Conservation (phyloP, 2,797 vertebrate genomes). For the Chiloscyllium punctatum region DNA sequence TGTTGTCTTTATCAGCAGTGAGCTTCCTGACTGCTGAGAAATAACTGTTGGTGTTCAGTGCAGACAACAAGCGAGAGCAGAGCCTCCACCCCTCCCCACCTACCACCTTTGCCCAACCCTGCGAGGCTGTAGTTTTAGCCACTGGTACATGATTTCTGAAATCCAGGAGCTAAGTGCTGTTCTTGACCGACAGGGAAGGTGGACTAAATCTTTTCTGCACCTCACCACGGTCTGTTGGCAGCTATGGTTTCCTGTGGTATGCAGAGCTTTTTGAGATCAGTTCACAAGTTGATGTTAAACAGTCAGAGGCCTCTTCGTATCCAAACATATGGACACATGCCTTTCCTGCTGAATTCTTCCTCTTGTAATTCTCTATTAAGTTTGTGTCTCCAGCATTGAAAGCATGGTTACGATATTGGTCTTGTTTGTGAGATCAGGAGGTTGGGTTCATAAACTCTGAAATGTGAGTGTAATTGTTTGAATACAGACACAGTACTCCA, state of each 20-base stretch:
- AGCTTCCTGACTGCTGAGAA: neutral
- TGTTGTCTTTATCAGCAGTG: constrained; percentile 1
- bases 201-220: neutral
- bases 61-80: neutral
- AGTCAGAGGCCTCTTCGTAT: neutral
- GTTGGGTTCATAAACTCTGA: neutral
- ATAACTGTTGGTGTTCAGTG: neutral
- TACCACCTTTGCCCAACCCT: neutral
- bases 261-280: neutral
- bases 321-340: neutral
- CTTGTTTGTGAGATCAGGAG: neutral
- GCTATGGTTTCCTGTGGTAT: neutral
- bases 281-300: neutral
- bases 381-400: neutral
- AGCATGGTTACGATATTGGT: neutral
- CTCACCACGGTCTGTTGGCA: neutral
- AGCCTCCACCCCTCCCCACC: neutral
- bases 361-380: neutral
- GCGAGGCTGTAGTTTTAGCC: neutral
- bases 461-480: neutral
- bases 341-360: neutral
- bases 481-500: neutral
- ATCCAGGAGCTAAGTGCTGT: neutral
- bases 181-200: neutral
- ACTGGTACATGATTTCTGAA: neutral